Percentiles rank a stretch among this genome's conserved stretches.
phyloP scores from a whole-genome alignment of 1,140 invertebrate genomes.

The Musca domestica region DNA sequence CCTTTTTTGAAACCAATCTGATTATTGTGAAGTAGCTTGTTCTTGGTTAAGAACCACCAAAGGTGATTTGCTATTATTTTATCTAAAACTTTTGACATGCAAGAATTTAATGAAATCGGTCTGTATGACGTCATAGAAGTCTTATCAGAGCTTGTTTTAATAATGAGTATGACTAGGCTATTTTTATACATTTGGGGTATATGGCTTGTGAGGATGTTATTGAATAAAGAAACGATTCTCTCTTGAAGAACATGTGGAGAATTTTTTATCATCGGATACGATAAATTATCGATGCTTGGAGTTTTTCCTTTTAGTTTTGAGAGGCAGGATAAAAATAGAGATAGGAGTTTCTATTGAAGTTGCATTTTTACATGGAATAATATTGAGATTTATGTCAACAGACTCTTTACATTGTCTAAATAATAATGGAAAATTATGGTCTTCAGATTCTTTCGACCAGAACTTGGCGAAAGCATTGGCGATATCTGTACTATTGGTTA shows the following conservation, averaged over 20 bases:
- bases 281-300: conserved; percentile 5
- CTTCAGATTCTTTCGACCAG: background rate
- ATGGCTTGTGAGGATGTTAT: background rate
- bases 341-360: background rate
- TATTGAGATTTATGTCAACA: background rate
- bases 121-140: background rate
- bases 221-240: conserved; percentile 27
- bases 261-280: conserved; percentile 22
- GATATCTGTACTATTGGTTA: conserved; percentile 6
- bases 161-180: background rate
- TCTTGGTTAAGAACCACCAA: conserved; percentile 23
- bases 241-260: conserved; percentile 17
- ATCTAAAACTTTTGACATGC: conserved; percentile 3
- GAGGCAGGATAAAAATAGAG: background rate
- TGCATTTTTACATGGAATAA: background rate
- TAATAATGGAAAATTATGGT: background rate
- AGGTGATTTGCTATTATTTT: conserved; percentile 21
- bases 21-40: conserved; percentile 23
- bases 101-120: conserved; percentile 12
- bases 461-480: background rate
- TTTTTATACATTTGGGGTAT: conserved; percentile 4
- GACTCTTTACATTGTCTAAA: background rate
- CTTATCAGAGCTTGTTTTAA: conserved; percentile 24
- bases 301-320: background rate
- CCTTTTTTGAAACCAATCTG: conserved; percentile 19